These are phyloP conservation scores for Lepetodrilus schrolli DNA, from an alignment of 2,888 invertebrate species.

Conservation along the genomic window DNA sequence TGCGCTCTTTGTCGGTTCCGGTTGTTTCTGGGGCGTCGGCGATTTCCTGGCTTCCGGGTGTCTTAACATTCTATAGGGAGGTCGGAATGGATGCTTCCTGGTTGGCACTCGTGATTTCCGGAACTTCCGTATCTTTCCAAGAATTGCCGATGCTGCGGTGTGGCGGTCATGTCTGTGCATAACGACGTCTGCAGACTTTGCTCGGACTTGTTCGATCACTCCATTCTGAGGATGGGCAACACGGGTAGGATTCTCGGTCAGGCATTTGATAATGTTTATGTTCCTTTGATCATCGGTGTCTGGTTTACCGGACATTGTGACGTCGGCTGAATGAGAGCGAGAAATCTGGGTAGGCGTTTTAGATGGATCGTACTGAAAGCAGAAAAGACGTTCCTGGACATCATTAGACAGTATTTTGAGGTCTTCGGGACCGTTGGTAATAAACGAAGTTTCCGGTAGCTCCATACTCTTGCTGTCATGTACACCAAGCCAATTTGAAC, in stretches of 20 bases:
- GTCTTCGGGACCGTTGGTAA: background rate
- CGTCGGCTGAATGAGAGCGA: slow-evolving; percentile 6
- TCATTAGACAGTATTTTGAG: background rate
- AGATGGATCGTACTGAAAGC: slow-evolving; percentile 5
- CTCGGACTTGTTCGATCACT: background rate
- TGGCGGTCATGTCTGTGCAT: background rate
- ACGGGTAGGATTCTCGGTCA: background rate
- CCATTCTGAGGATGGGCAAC: background rate
- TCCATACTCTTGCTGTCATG: background rate
- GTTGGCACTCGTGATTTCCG: slow-evolving; percentile 12
- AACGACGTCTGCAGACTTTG: background rate
- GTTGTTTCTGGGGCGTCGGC: background rate
- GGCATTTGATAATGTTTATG: slow-evolving; percentile 11
- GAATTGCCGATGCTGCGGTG: background rate
- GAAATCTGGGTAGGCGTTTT: background rate
- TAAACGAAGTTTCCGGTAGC: background rate
- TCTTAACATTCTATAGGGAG: background rate
- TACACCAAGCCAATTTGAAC: background rate
- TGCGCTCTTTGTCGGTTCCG: background rate
- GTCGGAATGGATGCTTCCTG: slow-evolving; percentile 5
- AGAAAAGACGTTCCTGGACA: background rate
- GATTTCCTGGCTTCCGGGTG: background rate
- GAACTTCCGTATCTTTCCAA: slow-evolving; percentile 5
- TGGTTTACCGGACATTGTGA: background rate
- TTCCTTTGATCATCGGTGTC: background rate